A percentile compares a stretch with the other conserved stretches of the same genome.
phyloP scores from a whole-genome alignment of 1,140 invertebrate genomes.

The Harpegnathos saltator region DNA sequence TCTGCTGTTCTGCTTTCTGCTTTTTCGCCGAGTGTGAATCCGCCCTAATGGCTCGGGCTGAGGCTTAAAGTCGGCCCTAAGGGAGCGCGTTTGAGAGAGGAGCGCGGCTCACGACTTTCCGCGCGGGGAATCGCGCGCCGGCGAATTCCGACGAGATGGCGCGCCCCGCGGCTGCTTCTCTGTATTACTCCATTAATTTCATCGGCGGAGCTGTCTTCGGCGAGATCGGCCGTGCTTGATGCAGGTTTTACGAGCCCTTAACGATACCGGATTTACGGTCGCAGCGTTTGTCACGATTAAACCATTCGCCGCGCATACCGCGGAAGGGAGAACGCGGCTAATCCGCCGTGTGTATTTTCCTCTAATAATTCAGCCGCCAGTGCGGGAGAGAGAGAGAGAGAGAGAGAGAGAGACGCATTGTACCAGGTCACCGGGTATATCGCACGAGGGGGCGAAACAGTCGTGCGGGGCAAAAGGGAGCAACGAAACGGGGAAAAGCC shows the following conservation, averaged over 20 bases:
- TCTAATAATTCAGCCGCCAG: conserved; percentile 49
- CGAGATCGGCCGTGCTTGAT: conserved; percentile 20
- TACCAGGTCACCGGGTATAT: not conserved
- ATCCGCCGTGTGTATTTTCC: conserved; percentile 39
- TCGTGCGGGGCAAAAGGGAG: not conserved
- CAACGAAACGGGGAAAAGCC: not conserved
- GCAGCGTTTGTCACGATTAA: conserved; percentile 49
- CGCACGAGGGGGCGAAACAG: not conserved
- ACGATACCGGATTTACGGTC: conserved; percentile 41
- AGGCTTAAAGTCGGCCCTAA: not conserved
- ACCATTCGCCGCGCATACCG: conserved; percentile 6
- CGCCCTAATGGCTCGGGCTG: too few relatives aligned
- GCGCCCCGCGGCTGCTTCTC: not conserved
- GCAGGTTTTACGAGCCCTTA: conserved; percentile 43
- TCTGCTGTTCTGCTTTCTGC: too few relatives aligned
- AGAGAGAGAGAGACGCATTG: not conserved
- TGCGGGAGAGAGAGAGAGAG: not conserved
- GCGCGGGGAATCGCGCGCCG: too few relatives aligned
- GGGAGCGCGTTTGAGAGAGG: not conserved
- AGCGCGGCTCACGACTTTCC: not conserved
- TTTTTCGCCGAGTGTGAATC: too few relatives aligned
- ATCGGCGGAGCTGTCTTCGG: conserved; percentile 11
- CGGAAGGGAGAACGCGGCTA: conserved; percentile 21
- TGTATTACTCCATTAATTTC: conserved; percentile 36
- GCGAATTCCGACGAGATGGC: too few relatives aligned